Percentiles rank a stretch among this genome's conserved stretches.
Conservation (phyloP, 2,888 invertebrate species). For the Latrodectus hesperus region DNA sequence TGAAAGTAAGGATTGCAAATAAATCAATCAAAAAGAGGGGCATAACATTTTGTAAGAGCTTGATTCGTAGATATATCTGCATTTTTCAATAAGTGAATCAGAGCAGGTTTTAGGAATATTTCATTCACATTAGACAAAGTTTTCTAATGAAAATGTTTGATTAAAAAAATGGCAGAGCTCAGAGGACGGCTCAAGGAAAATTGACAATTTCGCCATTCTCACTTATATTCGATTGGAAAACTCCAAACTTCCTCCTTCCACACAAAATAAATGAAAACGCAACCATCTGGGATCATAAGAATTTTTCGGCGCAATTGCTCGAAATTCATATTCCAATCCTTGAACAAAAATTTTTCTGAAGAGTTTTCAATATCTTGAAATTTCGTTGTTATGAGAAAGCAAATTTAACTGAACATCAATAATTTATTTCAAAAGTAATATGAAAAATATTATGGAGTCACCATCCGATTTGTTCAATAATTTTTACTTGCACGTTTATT, state of each 20-base stretch:
- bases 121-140: no score
- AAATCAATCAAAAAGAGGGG: no score
- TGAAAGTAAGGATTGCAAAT: no score
- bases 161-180: not conserved
- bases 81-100: no score
- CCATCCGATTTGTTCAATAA: no score
- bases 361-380: not conserved
- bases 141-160: not conserved
- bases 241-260: not conserved
- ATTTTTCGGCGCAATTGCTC: not conserved
- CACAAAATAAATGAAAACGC: not conserved
- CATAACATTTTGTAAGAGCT: no score
- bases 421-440: no score
- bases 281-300: not conserved
- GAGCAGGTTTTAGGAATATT: no score
- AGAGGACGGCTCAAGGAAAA: not conserved
- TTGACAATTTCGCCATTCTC: not conserved
- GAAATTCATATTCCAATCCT: not conserved
- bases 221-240: conserved; percentile 16
- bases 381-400: not conserved
- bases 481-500: no score
- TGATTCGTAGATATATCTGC: no score
- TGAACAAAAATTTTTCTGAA: not conserved
- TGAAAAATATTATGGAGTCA: not conserved
- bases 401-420: not conserved